These are phyloP conservation scores for Atlantisia rogersi DNA, from an alignment of 2,113 vertebrate genomes.

Conservation along the genomic window DNA sequence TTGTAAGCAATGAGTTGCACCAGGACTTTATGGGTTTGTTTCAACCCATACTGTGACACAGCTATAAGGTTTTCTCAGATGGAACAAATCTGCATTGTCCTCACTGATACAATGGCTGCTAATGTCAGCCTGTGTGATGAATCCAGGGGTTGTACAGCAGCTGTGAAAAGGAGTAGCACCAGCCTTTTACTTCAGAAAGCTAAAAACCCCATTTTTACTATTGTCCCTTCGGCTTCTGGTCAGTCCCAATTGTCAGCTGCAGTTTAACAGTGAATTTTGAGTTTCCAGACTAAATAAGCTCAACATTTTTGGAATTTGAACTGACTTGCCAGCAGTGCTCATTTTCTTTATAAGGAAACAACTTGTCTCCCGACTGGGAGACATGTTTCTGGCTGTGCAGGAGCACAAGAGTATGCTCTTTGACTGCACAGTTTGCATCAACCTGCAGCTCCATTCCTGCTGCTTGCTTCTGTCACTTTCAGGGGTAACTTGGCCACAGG, in stretches of 20 bases:
- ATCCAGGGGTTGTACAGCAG: background rate
- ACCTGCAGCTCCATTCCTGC: background rate
- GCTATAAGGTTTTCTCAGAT: background rate
- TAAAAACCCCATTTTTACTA: background rate
- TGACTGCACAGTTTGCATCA: background rate
- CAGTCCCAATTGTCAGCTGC: background rate
- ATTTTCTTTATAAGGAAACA: constrained; percentile 55
- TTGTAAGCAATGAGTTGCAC: background rate
- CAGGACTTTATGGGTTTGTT: background rate
- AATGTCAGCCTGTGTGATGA: background rate
- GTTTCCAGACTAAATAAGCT: constrained; percentile 20
- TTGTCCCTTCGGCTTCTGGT: background rate
- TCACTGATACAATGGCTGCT: background rate
- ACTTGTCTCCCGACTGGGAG: background rate
- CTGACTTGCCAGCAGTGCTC: background rate
- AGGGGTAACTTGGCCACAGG: background rate
- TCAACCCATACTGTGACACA: background rate
- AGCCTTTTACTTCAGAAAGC: background rate
- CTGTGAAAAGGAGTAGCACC: background rate
- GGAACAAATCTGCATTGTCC: constrained; percentile 8
- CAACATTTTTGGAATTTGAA: constrained; percentile 37
- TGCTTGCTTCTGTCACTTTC: background rate
- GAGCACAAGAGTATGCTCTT: background rate
- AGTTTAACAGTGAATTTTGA: background rate
- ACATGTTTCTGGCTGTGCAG: background rate